Percentiles rank a stretch among this genome's conserved stretches.
These are phyloP conservation scores for Dryadula phaetusa DNA, from an alignment of 2,888 invertebrate genomes.

Conservation along the genomic window DNA sequence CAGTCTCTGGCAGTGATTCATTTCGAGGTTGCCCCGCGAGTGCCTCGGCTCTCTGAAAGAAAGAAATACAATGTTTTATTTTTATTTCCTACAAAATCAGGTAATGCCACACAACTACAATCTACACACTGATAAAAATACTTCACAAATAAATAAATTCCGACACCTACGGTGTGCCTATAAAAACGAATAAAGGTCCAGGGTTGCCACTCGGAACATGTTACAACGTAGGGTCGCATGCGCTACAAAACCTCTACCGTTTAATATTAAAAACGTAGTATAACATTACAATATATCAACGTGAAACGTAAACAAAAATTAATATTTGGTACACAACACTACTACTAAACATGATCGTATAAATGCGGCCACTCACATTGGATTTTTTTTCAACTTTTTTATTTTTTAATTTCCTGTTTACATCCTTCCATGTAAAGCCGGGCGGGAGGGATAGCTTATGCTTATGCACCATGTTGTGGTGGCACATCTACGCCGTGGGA, in stretches of 20 bases:
- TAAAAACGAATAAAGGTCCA: slow-evolving; percentile 6
- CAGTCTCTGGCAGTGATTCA: slow-evolving; percentile 72
- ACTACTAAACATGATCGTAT: slow-evolving; percentile 40
- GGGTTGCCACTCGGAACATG: neutral
- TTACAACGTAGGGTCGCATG: slow-evolving; percentile 4
- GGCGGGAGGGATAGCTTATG: slow-evolving; percentile 72
- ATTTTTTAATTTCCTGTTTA: slow-evolving; percentile 73
- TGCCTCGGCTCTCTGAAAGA: slow-evolving; percentile 65
- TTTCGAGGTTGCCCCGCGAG: slow-evolving; percentile 61
- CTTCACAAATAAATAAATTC: slow-evolving; percentile 23
- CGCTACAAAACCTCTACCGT: neutral
- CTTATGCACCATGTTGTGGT: slow-evolving; percentile 61
- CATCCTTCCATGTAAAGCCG: slow-evolving; percentile 77
- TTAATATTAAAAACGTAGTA: slow-evolving; percentile 8
- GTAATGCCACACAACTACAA: slow-evolving; percentile 19
- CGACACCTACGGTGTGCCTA: slow-evolving; percentile 1
- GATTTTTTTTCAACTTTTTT: slow-evolving; percentile 68
- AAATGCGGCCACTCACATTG: slow-evolving; percentile 64
- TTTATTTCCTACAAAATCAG: neutral
- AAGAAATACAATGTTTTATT: slow-evolving; percentile 1
- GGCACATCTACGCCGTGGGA: slow-evolving; percentile 71
- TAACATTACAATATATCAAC: slow-evolving; percentile 15
- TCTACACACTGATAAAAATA: slow-evolving; percentile 36
- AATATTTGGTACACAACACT: slow-evolving; percentile 46
- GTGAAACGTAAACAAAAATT: slow-evolving; percentile 40